phyloP scores from a whole-genome alignment of 2,797 vertebrate genomes.

The Eulemur albifrons region DNA sequence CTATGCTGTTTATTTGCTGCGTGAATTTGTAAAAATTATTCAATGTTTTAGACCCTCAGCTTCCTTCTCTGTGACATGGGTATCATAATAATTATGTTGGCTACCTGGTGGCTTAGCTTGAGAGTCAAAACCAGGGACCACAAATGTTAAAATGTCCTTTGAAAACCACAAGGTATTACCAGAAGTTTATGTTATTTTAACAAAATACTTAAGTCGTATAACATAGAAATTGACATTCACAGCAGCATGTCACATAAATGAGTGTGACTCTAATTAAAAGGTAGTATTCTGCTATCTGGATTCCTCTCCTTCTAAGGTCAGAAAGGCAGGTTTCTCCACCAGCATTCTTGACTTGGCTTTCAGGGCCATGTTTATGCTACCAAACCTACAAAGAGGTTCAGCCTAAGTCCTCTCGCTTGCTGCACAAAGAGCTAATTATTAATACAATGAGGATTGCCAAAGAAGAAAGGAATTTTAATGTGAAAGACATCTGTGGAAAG shows the following conservation, averaged over 20 bases:
- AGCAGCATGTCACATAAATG: background rate
- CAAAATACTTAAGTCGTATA: background rate
- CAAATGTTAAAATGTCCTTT: background rate
- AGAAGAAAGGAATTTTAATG: background rate
- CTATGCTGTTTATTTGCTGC: background rate
- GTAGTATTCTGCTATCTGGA: background rate
- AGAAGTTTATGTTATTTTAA: background rate
- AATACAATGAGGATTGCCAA: background rate
- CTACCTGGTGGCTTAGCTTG: background rate
- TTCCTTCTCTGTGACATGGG: background rate
- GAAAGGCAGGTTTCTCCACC: slow-evolving; percentile 52
- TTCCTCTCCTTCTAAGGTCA: slow-evolving; percentile 15
- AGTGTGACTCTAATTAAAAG: slow-evolving; percentile 1
- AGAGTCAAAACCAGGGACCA: background rate
- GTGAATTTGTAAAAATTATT: background rate
- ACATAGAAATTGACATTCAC: background rate
- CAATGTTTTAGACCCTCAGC: background rate
- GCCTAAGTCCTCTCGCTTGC: background rate
- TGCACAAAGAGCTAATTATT: background rate
- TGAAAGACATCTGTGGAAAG: background rate
- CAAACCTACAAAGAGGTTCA: background rate
- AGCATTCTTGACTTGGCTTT: slow-evolving; percentile 48
- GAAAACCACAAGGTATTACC: background rate
- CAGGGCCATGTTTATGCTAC: slow-evolving; percentile 42
- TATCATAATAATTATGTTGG: background rate